A percentile compares a stretch with the other conserved stretches of the same genome.
These are phyloP conservation scores for Zelleria hepariella DNA, from an alignment of 2,888 invertebrate genomes.

Conservation along the genomic window DNA sequence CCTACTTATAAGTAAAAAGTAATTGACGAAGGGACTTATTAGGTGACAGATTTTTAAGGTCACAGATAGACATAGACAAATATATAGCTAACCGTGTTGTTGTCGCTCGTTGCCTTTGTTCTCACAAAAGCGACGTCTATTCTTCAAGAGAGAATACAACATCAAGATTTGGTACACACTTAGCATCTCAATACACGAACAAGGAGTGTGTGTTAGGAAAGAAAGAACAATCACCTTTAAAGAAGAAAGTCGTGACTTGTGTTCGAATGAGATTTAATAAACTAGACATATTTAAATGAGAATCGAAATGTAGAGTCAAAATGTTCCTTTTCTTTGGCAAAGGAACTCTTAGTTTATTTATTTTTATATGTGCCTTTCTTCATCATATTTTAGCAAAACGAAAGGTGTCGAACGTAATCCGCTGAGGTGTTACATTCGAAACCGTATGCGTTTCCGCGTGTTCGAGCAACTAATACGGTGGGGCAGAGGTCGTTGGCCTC, in stretches of 20 bases:
- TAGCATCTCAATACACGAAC: slow-evolving; percentile 17
- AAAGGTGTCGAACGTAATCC: background rate
- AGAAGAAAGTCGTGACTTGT: background rate
- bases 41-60: slow-evolving; percentile 3
- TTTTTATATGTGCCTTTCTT: background rate
- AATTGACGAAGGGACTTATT: too few species aligned
- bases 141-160: background rate
- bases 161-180: slow-evolving; percentile 9
- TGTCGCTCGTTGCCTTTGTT: background rate
- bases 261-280: background rate
- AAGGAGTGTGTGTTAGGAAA: slow-evolving; percentile 1
- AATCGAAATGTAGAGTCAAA: background rate
- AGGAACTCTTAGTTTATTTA: background rate
- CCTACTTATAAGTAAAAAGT: too few species aligned
- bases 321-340: background rate
- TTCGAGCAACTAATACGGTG: slow-evolving; percentile 25
- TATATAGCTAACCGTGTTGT: too few species aligned
- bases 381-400: background rate
- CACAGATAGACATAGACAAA: background rate
- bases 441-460: slow-evolving; percentile 20
- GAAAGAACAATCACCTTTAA: slow-evolving; percentile 6
- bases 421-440: slow-evolving; percentile 32
- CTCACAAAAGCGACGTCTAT: background rate
- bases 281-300: background rate
- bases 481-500: slow-evolving; percentile 45